Evolutionary conservation across 2,113 vertebrate species (phyloP).

Genomic region (Nycticorax nycticorax): DNA sequence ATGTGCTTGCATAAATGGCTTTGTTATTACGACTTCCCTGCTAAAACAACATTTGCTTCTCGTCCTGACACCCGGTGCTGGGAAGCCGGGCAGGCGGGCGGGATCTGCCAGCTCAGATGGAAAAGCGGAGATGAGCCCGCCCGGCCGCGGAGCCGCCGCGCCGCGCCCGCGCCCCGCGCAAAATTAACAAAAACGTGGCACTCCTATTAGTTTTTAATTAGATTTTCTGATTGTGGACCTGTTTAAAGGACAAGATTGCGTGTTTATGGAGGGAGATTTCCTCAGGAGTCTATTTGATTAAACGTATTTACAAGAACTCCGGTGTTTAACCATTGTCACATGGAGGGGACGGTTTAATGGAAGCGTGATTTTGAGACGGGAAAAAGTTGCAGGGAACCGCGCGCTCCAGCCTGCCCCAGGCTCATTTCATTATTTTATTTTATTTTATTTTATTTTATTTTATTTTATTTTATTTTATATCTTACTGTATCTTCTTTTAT

Average conservation of each 20-base stretch:
- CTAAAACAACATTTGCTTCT: conserved; percentile 52
- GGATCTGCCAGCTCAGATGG: background rate
- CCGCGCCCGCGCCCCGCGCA: background rate
- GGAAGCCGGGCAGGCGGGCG: background rate
- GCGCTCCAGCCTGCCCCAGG: background rate
- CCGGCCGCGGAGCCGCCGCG: background rate
- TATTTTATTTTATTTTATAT: background rate
- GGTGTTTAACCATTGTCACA: background rate
- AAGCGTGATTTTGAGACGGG: background rate
- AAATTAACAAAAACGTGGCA: background rate
- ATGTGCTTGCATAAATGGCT: conserved; percentile 58
- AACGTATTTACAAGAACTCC: background rate
- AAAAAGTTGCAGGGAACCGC: background rate
- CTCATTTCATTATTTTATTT: background rate
- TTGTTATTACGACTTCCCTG: conserved; percentile 23
- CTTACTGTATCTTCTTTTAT: background rate
- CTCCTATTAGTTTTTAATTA: conserved; percentile 35
- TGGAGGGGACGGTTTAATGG: background rate
- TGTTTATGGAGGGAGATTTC: conserved; percentile 11
- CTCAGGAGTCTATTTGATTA: background rate
- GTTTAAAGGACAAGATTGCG: conserved; percentile 36
- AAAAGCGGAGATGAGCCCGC: background rate
- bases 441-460: background rate
- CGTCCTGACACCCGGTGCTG: background rate
- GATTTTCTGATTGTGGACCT: background rate